These are phyloP conservation scores for Sebastes wilsoni DNA, from an alignment of 2,797 vertebrate species.

Conservation along the genomic window DNA sequence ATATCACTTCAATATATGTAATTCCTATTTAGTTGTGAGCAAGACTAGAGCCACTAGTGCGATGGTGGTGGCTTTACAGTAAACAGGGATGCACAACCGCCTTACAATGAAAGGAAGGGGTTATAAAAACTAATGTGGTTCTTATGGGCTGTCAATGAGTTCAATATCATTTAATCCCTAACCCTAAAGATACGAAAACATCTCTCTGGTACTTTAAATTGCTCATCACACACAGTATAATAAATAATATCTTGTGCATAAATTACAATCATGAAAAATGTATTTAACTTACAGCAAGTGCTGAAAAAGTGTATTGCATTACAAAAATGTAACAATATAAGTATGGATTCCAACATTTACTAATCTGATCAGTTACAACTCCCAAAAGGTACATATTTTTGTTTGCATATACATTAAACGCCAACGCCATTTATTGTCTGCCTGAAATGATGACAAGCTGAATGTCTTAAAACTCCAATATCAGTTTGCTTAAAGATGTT, in stretches of 20 bases:
- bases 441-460: neutral
- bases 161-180: neutral
- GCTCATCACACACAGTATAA: neutral
- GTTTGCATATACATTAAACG: neutral
- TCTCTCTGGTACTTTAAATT: neutral
- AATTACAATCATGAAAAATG: neutral
- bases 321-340: neutral
- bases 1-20: neutral
- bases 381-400: neutral
- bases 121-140: neutral
- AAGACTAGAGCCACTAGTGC: neutral
- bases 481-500: neutral
- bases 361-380: neutral
- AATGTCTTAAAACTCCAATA: neutral
- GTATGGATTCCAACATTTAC: neutral
- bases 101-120: neutral
- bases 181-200: neutral
- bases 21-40: neutral
- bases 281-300: neutral
- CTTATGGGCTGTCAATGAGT: neutral
- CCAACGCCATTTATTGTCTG: neutral
- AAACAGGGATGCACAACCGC: neutral
- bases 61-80: neutral
- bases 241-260: neutral
- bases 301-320: too few relatives aligned